Base-by-base conservation (phyloP, 2,888 invertebrate genomes). In the Aleiodes testaceus region DNA sequence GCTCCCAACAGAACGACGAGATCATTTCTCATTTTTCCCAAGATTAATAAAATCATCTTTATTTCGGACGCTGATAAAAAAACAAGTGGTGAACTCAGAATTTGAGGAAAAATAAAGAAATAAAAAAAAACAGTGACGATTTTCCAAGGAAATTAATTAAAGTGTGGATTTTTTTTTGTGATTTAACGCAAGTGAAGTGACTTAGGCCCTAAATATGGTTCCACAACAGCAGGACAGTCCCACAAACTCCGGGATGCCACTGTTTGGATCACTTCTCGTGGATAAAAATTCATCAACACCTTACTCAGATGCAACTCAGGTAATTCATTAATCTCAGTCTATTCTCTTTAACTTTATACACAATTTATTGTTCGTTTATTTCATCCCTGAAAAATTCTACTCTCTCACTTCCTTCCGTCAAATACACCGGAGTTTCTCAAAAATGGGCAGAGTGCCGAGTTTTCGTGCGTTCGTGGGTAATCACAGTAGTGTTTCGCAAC, bases 231-330 rank as follows among this genome's bases (percentile, higher is more conserved):
- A 89, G 80, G 88, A 90, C 88, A 90, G 91, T 80, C 91, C 91
- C 73, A 89, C 91, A 69, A 90, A 90, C 84, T 91, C 90, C 87
- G 91, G 91, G 82, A 89, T 90, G 80, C 92, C 93, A 78, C 90
- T 94, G 85, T 97, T 97, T 89, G 97, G 97, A 81, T 97, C 97
- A 71, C 94, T 95, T 88, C 91, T 94, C 83, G 94, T 98, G 88
- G 94, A 95, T 90, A 93, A 95, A 89, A 94, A 95, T 88, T 97
- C 97, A 42, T 91, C 93, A 68, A 98, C 98, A 73, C 98, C 98
- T 73, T 99, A 99, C 90, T 96, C 97, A 85, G 98, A 99, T 91
- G 98, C 98, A 76, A 99, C 98, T 82, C 95, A 96, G 95, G 96
- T 96, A 90, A 93, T 92, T 89, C 6, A 42, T 20, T 11, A 63